Base-by-base conservation (phyloP, 2,797 vertebrate genomes). In the Hoplostethus mediterraneus region DNA sequence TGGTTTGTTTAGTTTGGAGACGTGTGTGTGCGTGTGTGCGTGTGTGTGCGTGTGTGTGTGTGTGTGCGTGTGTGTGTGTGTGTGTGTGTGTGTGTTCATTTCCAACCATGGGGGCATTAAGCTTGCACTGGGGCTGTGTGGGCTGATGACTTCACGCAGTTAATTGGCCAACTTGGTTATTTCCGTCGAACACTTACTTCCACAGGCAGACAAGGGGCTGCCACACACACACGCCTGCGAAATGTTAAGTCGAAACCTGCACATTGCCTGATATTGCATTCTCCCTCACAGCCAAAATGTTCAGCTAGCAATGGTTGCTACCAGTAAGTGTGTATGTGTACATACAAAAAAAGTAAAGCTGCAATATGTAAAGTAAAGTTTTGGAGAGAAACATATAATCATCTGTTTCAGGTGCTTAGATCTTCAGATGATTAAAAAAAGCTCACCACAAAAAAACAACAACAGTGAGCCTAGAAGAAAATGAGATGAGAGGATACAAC, bases 1-100 rank as follows among this genome's bases (percentile, higher is more conserved):
- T 87, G 79, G 80, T 90, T 86, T 92, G 85, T 92, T 93, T 92
- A 84, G 79, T 87, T 91, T 90, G 88, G 87, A 92, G 72, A 47
- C 0, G 4, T 48, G 21, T 11, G 2, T 17, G 16, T 17, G 8
- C 2, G 13, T 42, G 31, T 40, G 31, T 45, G 38, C 44, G 69
- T 63, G 84, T 82, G 70, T 85, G 13, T 17, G 16, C 7, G 8
- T 7, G 13, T 42, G 31, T 40, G 31, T 45, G 38, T 48, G 69
- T 63, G 84, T 82, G 70, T 85, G 33, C 28, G 47, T 48, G 47
- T 48, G 4, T 48, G 21, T 11, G 2, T 17, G 16, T 17, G 8
- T 7, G 13, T 42, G 31, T 40, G 31, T 45, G 38, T 48, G 69
- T 63, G 84, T 82, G 70, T 85, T 85, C 82, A 57, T 76, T 81